Evolutionary conservation across 2,888 invertebrate genomes (phyloP), one percentile per base, ranked within the genome.

Genomic region (Anagyrus pseudococci): DNA sequence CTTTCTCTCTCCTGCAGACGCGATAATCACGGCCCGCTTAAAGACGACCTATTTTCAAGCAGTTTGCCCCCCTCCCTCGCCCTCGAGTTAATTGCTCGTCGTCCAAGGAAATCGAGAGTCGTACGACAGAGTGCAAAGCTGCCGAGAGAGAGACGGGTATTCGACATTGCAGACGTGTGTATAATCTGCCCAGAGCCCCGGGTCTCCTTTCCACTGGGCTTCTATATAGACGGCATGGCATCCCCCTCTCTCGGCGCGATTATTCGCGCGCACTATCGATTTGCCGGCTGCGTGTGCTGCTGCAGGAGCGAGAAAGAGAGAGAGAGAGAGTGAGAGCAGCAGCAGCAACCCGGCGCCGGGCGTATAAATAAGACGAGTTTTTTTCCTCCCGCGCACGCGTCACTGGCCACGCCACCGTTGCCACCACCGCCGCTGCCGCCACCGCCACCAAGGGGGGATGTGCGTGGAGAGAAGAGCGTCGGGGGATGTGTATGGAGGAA

Each of bases 321-420:
- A n/a, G n/a, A n/a, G n/a, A n/a, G n/a, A n/a, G n/a, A n/a, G n/a
- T 25, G 26, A 2, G n/a, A 4, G 49, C 17, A 72, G 72, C 70
- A 10, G 17, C 19, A 25, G 49, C 29, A 71, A 72, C 70, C n/a
- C n/a, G n/a, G n/a, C n/a, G 71, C 70, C 71, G 72, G 73, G 75
- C 77, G 77, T 77, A 78, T 78, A 77, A 79, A 78, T 77, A 78
- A 78, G 77, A 75, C 76, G 78, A 78, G 77, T 78, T 78, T 63
- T 78, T 78, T 37, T 37, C 33, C 33, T 37, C 73, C 78, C 67
- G 64, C 78, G 77, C 75, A 79, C 78, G 78, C 78, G 78, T 79
- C 79, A 78, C 76, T 79, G 78, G 23, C 46, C 46, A 13, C 22
- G 46, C 46, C 46, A 23, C 4, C 25, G 3, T 23, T 25, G 75